Evolutionary conservation across 2,888 invertebrate species (phyloP).

Genomic region (Drosophila meridionalis): DNA sequence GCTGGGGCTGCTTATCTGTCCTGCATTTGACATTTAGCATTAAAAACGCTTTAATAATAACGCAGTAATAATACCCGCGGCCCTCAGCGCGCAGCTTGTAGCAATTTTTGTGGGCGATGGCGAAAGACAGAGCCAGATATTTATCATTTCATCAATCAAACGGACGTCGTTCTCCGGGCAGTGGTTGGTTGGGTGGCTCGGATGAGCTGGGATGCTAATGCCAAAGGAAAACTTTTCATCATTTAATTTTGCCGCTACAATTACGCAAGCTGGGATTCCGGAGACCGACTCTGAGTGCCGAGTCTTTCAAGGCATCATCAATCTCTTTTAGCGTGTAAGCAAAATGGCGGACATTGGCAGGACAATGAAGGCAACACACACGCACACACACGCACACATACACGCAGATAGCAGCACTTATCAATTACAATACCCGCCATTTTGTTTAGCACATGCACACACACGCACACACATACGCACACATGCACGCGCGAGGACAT

Average conservation of each 20-base stretch:
- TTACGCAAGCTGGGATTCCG: conserved; percentile 58
- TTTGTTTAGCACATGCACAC: conserved; percentile 40
- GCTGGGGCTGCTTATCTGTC: conserved; percentile 79
- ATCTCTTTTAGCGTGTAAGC: conserved; percentile 74
- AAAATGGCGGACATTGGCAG: conserved; percentile 67
- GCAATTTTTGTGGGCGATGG: conserved; percentile 49
- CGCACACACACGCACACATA: conserved; percentile 2
- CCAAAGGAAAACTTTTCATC: conserved; percentile 74
- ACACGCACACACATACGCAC: conserved; percentile 8
- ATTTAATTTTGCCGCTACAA: conserved; percentile 74
- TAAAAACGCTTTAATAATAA: conserved; percentile 81
- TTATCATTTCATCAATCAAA: conserved; percentile 82
- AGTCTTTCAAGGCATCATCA: conserved; percentile 79
- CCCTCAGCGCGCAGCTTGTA: conserved; percentile 57
- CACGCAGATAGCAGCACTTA: conserved; percentile 55
- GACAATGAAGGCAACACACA: conserved; percentile 47
- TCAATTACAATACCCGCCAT: conserved; percentile 77
- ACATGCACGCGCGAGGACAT: conserved; percentile 31
- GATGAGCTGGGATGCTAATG: conserved; percentile 10
- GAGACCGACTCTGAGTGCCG: conserved; percentile 21
- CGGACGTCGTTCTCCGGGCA: conserved; percentile 36
- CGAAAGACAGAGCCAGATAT: conserved; percentile 66
- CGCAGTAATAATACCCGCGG: conserved; percentile 75
- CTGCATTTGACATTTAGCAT: conserved; percentile 81
- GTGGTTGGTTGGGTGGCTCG: conserved; percentile 8